phyloP scores from a whole-genome alignment of 2,113 vertebrate species.

The Zapus hudsonius region DNA sequence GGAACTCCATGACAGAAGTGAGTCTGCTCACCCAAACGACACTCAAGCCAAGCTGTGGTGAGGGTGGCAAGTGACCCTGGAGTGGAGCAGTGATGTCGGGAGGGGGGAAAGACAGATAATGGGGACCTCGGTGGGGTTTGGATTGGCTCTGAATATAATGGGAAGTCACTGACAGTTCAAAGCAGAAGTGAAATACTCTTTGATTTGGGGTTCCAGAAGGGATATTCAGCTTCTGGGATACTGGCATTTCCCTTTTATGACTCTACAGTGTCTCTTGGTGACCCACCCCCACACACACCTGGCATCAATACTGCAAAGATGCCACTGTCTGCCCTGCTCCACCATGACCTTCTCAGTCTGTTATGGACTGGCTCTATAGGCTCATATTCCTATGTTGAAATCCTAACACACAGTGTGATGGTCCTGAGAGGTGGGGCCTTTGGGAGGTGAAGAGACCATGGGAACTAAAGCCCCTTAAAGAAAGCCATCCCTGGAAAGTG shows the following conservation, averaged over 20 bases:
- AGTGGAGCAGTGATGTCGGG: no score
- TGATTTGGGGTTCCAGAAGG: neutral
- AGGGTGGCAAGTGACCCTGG: neutral
- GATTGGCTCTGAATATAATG: neutral
- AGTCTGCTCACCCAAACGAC: neutral
- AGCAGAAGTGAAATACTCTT: neutral
- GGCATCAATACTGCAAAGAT: neutral
- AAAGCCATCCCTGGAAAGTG: neutral
- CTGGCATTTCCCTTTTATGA: neutral
- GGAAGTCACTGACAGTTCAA: neutral
- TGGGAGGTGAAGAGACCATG: neutral
- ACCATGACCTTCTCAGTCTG: neutral
- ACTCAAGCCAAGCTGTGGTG: fast-evolving
- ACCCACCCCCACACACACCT: neutral
- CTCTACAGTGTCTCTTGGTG: neutral
- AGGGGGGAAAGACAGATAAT: neutral
- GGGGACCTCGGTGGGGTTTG: neutral
- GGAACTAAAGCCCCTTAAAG: neutral
- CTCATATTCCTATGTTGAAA: neutral
- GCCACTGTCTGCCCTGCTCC: neutral
- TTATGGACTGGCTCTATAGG: neutral
- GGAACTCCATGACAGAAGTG: no score
- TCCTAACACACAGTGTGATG: neutral
- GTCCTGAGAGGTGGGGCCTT: neutral
- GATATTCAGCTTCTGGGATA: neutral